phyloP scores from a whole-genome alignment of 2,797 vertebrate species.

The Sardinella longiceps region DNA sequence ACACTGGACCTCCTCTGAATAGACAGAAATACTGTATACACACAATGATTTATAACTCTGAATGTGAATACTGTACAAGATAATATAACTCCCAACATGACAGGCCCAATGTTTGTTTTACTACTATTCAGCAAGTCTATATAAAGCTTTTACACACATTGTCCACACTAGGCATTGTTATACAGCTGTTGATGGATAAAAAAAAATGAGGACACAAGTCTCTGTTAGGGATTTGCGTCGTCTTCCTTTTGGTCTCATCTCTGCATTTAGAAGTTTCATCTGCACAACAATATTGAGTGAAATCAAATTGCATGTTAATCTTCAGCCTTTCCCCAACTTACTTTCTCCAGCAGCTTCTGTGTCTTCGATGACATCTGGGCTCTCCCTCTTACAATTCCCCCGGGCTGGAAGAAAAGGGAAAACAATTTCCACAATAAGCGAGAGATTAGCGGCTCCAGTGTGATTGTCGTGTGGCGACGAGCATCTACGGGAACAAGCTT shows the following conservation, averaged over 20 bases:
- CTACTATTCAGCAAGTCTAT: not conserved
- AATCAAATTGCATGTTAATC: conserved; percentile 68
- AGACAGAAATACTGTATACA: not conserved
- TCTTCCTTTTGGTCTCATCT: conserved; percentile 42
- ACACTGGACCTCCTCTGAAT: not conserved
- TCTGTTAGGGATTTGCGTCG: conserved; percentile 55
- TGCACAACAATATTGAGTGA: conserved; percentile 72
- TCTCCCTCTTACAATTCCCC: conserved; percentile 64
- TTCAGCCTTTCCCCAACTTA: conserved; percentile 51
- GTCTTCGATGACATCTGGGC: conserved; percentile 62
- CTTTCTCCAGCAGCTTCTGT: conserved; percentile 51
- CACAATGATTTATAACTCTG: not conserved
- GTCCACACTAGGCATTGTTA: not conserved
- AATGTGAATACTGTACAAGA: not conserved
- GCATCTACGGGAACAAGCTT: conserved; percentile 68
- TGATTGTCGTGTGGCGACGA: conserved; percentile 62
- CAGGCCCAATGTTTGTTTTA: not conserved
- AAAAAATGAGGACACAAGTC: conserved; percentile 6
- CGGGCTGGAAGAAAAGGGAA: conserved; percentile 60
- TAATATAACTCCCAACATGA: not conserved
- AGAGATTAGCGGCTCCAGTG: conserved; percentile 60
- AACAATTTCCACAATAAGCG: conserved; percentile 64
- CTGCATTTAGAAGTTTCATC: conserved; percentile 63
- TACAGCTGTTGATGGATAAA: not conserved
- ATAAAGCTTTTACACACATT: not conserved